phyloP scores from a whole-genome alignment of 2,797 vertebrate species.

The Tadarida brasiliensis region DNA sequence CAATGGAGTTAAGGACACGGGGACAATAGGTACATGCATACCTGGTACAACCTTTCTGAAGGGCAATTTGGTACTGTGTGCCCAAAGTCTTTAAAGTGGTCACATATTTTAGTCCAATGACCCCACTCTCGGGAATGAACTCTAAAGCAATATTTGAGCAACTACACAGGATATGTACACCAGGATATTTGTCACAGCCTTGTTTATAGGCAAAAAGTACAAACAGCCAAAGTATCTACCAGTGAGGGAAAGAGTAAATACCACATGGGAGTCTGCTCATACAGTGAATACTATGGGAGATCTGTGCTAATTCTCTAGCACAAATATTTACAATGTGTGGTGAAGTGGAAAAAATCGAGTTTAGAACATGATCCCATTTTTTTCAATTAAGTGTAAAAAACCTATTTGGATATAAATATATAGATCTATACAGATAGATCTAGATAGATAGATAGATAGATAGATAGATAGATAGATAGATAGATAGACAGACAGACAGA shows the following conservation, averaged over 20 bases:
- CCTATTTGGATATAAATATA: not conserved
- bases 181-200: not conserved
- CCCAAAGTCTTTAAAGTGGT: not conserved
- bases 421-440: too few species aligned
- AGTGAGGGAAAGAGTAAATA: not conserved
- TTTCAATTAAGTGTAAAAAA: not conserved
- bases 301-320: not conserved
- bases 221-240: not conserved
- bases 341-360: not conserved
- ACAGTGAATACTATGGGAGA: not conserved
- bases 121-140: not conserved
- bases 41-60: not conserved
- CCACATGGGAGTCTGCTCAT: rapidly evolving
- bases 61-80: not conserved
- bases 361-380: not conserved
- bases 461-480: not conserved
- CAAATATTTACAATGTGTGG: not conserved
- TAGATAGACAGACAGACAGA: not conserved
- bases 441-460: not conserved
- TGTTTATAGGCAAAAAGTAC: not conserved
- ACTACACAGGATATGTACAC: not conserved
- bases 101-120: not conserved
- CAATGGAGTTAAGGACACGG: not conserved
- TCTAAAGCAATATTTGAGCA: not conserved
- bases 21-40: not conserved